Evolutionary conservation across 2,888 invertebrate genomes (phyloP), one percentile per base, ranked within the genome.

Genomic region (Xanthorhoe spadicearia): DNA sequence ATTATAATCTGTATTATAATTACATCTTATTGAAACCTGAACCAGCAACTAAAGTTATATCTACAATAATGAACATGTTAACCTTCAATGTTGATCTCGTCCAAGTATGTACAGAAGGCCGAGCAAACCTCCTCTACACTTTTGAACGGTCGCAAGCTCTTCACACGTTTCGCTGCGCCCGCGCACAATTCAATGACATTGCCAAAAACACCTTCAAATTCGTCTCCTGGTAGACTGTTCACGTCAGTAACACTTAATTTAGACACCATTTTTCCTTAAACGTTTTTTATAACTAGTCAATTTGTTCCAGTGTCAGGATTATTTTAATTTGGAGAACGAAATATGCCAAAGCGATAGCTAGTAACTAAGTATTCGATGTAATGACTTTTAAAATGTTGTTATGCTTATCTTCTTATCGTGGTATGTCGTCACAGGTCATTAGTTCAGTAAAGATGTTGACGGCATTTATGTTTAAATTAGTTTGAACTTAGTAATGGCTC

Each of bases 101-200:
- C 94, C 76, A 96, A 86, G 86, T 94, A 95, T 65, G 84, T 78
- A 67, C 88, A 81, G 76, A 95, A 94, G 10, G 94, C 93, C 15
- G 84, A 80, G 68, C 93, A 93, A n/a, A 95, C 82, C 51, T 89
- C 87, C 43, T 85, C 81, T 19, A 90, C 78, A 73, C 83, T 87
- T 38, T 78, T 65, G 80, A 95, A 95, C 1, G 95, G 95, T 51
- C 94, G 83, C 72, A 87, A 83, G 53, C 84, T 83, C 65, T 89
- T 87, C 35, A 94, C 93, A 32, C 84, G 78, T 49, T 81, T 83
- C 0, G 95, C 94, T 19, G 94, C 95, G 67, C 92, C 92, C 8
- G 92, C 86, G 77, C 92, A 94, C 66, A 94, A 85, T 78, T 95
- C 95, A 61, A 95, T 94, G n/a, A 95, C 94, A 85, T 95, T 95